Evolutionary conservation across 2,113 vertebrate species (phyloP).

Genomic region (Aplodontia rufa): DNA sequence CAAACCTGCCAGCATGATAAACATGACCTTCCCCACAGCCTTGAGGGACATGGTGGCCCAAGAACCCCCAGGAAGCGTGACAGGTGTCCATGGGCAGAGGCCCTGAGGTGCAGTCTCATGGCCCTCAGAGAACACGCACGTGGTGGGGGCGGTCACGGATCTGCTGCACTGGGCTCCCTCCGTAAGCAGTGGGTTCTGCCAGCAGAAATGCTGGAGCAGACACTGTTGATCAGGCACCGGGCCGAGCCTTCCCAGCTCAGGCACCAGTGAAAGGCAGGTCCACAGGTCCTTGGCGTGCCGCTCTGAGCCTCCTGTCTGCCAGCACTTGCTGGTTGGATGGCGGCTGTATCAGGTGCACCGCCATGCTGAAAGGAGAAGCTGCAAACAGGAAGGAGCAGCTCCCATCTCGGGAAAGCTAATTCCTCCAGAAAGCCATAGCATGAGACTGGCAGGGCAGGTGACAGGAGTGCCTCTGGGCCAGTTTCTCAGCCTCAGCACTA

Average conservation of each 20-base stretch:
- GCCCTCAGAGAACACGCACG: not conserved
- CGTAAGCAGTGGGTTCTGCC: not conserved
- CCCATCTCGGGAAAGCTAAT: not conserved
- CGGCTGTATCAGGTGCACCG: not conserved
- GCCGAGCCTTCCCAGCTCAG: not conserved
- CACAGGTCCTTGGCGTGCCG: not conserved
- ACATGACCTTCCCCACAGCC: not conserved
- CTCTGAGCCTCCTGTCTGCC: not conserved
- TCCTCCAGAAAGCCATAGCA: not conserved
- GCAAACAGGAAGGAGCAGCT: not conserved
- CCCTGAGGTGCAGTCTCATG: not conserved
- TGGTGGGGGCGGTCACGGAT: not conserved
- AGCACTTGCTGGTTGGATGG: not conserved
- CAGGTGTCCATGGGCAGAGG: not conserved
- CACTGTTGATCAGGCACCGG: not conserved
- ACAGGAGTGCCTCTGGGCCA: too few relatives aligned
- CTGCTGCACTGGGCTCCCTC: not conserved
- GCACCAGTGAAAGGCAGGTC: too few relatives aligned
- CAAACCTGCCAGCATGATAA: not conserved
- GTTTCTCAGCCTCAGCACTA: not conserved
- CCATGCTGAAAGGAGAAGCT: not conserved
- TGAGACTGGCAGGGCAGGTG: not conserved
- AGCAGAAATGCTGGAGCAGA: not conserved
- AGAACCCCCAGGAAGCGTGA: not conserved
- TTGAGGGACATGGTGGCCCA: rapidly evolving